Evolutionary conservation across 2,797 vertebrate species (phyloP).

Genomic region (Betta splendens): DNA sequence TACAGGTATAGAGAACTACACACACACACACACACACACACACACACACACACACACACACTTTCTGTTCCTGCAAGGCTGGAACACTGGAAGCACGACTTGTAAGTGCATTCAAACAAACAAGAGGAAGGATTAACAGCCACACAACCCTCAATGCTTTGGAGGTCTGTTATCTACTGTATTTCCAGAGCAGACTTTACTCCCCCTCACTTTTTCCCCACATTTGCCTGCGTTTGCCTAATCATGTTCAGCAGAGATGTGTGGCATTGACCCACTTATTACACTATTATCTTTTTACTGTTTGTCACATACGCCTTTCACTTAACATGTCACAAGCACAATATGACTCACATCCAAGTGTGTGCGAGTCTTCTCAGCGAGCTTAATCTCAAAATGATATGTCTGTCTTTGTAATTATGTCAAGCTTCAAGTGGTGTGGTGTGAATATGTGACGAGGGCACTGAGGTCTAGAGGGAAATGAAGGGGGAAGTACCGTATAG

Average conservation of each 20-base stretch:
- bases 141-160: constrained; percentile 2
- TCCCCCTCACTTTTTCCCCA: constrained; percentile 28
- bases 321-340: constrained; percentile 11
- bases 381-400: constrained; percentile 41
- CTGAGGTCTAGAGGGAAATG: neutral
- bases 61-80: neutral
- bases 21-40: neutral
- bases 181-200: constrained; percentile 17
- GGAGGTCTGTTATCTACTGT: constrained; percentile 24
- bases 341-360: neutral
- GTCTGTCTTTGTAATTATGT: constrained; percentile 39
- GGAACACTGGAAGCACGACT: neutral
- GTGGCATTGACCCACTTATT: constrained; percentile 37
- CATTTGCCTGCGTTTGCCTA: constrained; percentile 5
- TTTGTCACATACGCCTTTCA: constrained; percentile 11
- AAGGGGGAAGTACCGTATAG: constrained; percentile 3
- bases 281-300: constrained; percentile 3
- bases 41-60: neutral
- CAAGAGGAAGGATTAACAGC: constrained; percentile 10
- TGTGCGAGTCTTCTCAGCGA: neutral
- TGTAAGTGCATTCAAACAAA: neutral
- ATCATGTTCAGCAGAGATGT: constrained; percentile 14
- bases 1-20: neutral
- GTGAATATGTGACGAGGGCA: constrained; percentile 31
- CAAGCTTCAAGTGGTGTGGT: constrained; percentile 31